A percentile compares a stretch with the other conserved stretches of the same genome.
These are phyloP conservation scores for Atherinosoma microstoma DNA, from an alignment of 2,797 vertebrate species.

Conservation along the genomic window DNA sequence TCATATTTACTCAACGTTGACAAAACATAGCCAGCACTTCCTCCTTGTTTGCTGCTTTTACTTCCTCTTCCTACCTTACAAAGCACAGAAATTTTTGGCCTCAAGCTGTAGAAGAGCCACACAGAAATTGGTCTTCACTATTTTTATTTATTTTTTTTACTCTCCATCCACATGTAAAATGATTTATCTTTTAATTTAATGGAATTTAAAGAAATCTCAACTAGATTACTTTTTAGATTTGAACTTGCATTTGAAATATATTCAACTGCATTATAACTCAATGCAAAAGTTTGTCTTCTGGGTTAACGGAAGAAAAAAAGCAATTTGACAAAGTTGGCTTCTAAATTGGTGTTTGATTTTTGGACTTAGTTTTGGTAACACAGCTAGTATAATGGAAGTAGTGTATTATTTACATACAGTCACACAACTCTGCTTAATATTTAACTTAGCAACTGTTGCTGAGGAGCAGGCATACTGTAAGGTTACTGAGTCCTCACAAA, in stretches of 20 bases:
- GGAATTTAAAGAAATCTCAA: neutral
- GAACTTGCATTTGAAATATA: neutral
- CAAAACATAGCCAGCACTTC: slow-evolving; percentile 69
- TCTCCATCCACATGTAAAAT: neutral
- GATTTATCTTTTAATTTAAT: neutral
- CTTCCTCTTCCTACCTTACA: slow-evolving; percentile 74
- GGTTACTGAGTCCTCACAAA: slow-evolving; percentile 31
- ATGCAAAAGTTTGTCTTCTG: neutral
- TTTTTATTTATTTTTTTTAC: neutral
- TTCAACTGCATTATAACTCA: neutral
- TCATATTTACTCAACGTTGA: slow-evolving; percentile 54
- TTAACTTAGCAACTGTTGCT: neutral
- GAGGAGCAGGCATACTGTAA: slow-evolving; percentile 28
- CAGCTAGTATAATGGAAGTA: neutral
- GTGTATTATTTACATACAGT: slow-evolving; percentile 6
- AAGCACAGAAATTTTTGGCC: slow-evolving; percentile 36
- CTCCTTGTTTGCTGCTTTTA: slow-evolving; percentile 64
- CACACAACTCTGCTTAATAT: slow-evolving; percentile 2
- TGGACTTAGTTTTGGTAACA: neutral
- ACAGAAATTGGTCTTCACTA: slow-evolving; percentile 6
- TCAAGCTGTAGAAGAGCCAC: slow-evolving; percentile 17
- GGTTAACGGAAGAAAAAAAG: neutral
- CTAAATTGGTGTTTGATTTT: neutral
- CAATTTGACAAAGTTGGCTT: neutral
- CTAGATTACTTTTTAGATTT: neutral